A percentile compares a stretch with the other conserved stretches of the same genome.
phyloP scores from a whole-genome alignment of 2,888 invertebrate species.

The Pheosia gnoma region DNA sequence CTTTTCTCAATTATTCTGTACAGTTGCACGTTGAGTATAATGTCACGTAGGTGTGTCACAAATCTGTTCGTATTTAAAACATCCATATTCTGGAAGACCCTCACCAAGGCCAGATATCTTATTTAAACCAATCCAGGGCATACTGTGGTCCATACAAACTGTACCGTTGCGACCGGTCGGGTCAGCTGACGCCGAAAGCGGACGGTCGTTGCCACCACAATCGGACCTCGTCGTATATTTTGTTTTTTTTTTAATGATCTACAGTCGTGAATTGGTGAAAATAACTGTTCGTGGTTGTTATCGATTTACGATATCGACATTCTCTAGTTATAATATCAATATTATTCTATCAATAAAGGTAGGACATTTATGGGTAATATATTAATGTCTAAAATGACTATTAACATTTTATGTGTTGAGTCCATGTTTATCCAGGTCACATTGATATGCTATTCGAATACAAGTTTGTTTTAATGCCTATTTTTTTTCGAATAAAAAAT shows the following conservation, averaged over 20 bases:
- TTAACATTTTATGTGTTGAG: too few relatives aligned
- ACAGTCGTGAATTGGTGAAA: slow-evolving; percentile 6
- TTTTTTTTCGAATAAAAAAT: too few relatives aligned
- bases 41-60: too few relatives aligned
- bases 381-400: too few relatives aligned
- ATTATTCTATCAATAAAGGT: neutral
- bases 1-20: too few relatives aligned
- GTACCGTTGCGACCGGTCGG: slow-evolving; percentile 42
- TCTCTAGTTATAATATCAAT: neutral
- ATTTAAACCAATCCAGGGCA: neutral
- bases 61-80: too few relatives aligned
- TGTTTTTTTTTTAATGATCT: slow-evolving; percentile 10
- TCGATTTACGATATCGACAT: neutral
- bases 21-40: too few relatives aligned
- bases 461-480: too few relatives aligned
- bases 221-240: slow-evolving; percentile 28
- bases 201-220: slow-evolving; percentile 33
- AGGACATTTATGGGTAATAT: too few relatives aligned
- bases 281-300: neutral
- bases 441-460: too few relatives aligned
- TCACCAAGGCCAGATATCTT: neutral
- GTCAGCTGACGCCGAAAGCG: slow-evolving; percentile 44
- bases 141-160: slow-evolving; percentile 36
- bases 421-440: too few relatives aligned
- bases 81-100: too few relatives aligned